phyloP scores from a whole-genome alignment of 2,888 invertebrate genomes.

The Hypsopygia costalis region DNA sequence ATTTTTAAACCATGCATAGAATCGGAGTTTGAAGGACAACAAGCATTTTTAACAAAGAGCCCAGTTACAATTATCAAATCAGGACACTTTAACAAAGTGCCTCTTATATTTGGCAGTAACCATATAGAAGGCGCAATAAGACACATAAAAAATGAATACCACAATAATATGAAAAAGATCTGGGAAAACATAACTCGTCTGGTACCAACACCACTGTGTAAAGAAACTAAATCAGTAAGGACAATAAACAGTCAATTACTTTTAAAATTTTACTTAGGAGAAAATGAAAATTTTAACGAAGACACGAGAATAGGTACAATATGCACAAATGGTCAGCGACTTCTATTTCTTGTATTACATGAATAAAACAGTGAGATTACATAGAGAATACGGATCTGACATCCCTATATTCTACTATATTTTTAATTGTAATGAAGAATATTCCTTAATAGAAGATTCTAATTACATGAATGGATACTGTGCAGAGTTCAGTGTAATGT shows the following conservation, averaged over 20 bases:
- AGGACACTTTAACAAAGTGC: conserved; percentile 64
- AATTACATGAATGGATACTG: conserved; percentile 54
- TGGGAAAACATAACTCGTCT: conserved; percentile 50
- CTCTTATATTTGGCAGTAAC: conserved; percentile 65
- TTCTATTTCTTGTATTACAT: conserved; percentile 64
- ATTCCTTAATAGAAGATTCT: conserved; percentile 45
- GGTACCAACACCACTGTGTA: conserved; percentile 53
- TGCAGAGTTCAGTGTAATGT: conserved; percentile 62
- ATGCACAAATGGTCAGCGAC: conserved; percentile 61
- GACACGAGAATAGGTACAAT: conserved; percentile 56
- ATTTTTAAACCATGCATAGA: conserved; percentile 67
- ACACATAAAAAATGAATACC: conserved; percentile 40
- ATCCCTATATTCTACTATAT: conserved; percentile 63
- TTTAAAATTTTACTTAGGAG: conserved; percentile 58
- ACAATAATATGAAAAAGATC: conserved; percentile 51
- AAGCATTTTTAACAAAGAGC: conserved; percentile 60
- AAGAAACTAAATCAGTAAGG: conserved; percentile 34
- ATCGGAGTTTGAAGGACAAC: conserved; percentile 63
- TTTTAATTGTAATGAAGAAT: conserved; percentile 56
- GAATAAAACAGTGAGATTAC: conserved; percentile 58
- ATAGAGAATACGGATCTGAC: conserved; percentile 47
- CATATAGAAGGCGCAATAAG: conserved; percentile 54
- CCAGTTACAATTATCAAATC: conserved; percentile 58
- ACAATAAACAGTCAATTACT: conserved; percentile 50
- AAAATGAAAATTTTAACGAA: conserved; percentile 44